phyloP scores from a whole-genome alignment of 2,888 invertebrate species.

The Dascillus cervinus region DNA sequence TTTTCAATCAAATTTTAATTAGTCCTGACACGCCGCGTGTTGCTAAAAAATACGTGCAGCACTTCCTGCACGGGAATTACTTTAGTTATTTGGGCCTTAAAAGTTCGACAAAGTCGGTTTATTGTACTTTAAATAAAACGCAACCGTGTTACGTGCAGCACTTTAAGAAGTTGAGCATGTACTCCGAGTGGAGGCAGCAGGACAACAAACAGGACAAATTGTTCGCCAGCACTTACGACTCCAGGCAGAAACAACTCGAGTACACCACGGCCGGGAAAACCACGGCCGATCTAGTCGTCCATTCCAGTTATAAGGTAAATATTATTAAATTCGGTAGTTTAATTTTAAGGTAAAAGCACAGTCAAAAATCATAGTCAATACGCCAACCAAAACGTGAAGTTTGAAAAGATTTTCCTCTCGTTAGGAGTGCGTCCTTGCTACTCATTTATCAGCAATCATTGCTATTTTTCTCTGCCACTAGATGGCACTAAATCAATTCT shows the following conservation, averaged over 20 bases:
- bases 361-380: too few relatives aligned
- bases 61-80: conserved; percentile 83
- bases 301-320: conserved; percentile 42
- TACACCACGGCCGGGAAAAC: conserved; percentile 54
- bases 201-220: conserved; percentile 39
- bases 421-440: too few relatives aligned
- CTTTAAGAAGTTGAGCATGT: conserved; percentile 89
- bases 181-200: conserved; percentile 75
- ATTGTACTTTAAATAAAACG: conserved; percentile 87
- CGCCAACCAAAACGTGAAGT: too few relatives aligned
- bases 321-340: conserved; percentile 6
- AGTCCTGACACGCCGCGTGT: conserved; percentile 89
- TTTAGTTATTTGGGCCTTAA: conserved; percentile 88
- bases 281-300: conserved; percentile 34
- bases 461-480: too few relatives aligned
- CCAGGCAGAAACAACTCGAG: conserved; percentile 60
- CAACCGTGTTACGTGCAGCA: conserved; percentile 93
- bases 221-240: conserved; percentile 56
- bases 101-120: conserved; percentile 84
- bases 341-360: too few relatives aligned
- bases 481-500: too few relatives aligned
- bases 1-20: conserved; percentile 74
- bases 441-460: too few relatives aligned
- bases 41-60: conserved; percentile 81
- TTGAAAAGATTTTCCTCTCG: too few relatives aligned